Percentiles rank a stretch among this genome's conserved stretches.
phyloP scores from a whole-genome alignment of 2,113 vertebrate species.

The Clarias batrachus region DNA sequence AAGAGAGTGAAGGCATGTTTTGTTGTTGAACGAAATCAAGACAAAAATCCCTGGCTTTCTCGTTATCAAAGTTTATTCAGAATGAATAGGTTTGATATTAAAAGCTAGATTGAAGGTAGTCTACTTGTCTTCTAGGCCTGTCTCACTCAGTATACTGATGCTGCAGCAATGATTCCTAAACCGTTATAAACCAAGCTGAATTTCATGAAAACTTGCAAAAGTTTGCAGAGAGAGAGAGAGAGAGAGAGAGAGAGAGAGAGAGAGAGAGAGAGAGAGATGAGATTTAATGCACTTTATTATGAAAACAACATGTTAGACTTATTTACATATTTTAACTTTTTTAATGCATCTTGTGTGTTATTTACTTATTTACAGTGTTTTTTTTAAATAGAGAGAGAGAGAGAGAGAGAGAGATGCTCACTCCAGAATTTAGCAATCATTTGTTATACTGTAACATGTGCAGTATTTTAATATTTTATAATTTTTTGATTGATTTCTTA shows the following conservation, averaged over 20 bases:
- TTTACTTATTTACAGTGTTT: no score
- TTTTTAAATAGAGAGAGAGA: not conserved
- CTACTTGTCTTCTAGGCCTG: not conserved
- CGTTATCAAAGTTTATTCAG: not conserved
- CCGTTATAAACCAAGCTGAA: not conserved
- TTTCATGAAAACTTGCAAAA: not conserved
- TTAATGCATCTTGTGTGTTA: no score
- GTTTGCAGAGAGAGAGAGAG: no score
- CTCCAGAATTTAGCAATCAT: not conserved
- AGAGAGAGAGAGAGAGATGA: not conserved
- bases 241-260: not conserved
- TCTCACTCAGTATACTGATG: not conserved
- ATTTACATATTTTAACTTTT: no score
- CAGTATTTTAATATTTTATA: not conserved
- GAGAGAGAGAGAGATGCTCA: not conserved
- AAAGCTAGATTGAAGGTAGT: not conserved
- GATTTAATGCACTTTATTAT: no score
- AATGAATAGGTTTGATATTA: not conserved
- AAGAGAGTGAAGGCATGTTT: not conserved
- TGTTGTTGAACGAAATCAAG: not conserved
- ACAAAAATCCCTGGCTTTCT: not conserved
- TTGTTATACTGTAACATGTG: no score
- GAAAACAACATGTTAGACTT: no score
- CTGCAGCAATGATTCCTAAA: not conserved
- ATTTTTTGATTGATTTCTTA: no score